A percentile compares a stretch with the other conserved stretches of the same genome.
Conservation (phyloP, 1,140 invertebrate genomes). For the Acromyrmex heyeri region DNA sequence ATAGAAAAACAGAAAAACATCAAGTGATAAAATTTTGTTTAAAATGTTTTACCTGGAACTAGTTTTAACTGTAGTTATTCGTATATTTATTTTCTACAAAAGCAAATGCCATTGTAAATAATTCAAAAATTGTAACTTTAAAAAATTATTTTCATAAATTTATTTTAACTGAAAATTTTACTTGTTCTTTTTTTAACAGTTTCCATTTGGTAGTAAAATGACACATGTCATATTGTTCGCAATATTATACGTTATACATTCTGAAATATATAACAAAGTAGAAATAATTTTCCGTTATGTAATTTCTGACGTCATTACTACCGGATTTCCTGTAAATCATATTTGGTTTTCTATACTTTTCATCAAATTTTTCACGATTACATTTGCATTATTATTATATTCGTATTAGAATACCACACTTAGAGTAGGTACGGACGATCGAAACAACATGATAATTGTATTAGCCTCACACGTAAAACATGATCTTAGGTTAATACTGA, state of each 20-base stretch:
- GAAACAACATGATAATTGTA: slow-evolving; percentile 5
- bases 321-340: not conserved
- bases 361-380: not conserved
- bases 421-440: not conserved
- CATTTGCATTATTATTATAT: slow-evolving; percentile 13
- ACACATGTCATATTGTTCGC: not conserved
- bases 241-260: not conserved
- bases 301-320: not conserved
- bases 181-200: not conserved
- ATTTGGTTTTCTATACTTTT: not conserved
- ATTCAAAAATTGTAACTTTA: not conserved
- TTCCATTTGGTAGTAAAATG: slow-evolving; percentile 9
- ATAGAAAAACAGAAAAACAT: not conserved
- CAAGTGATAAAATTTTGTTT: not conserved
- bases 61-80: not conserved
- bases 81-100: not conserved
- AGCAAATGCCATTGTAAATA: not conserved
- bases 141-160: slow-evolving; percentile 20
- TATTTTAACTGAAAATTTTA: not conserved
- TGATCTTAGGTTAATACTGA: slow-evolving; percentile 39
- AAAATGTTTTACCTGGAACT: not conserved
- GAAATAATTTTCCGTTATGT: not conserved
- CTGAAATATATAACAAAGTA: not conserved
- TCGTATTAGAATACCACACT: not conserved
- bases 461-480: slow-evolving; percentile 9